These are phyloP conservation scores for Manis crassicaudata DNA, from an alignment of 2,797 vertebrate species.

Conservation along the genomic window DNA sequence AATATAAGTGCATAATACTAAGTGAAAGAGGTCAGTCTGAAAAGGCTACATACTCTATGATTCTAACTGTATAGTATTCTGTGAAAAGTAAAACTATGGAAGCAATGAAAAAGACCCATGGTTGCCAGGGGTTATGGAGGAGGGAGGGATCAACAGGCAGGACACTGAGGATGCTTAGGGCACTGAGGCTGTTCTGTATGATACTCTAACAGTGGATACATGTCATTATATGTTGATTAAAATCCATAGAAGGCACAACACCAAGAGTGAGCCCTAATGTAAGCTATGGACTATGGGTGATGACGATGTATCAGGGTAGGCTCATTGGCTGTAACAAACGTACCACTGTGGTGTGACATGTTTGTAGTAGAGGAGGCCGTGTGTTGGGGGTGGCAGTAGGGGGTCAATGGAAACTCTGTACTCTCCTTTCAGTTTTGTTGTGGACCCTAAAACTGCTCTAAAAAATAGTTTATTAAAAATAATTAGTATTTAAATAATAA, in stretches of 20 bases:
- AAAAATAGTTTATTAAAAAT: slow-evolving; percentile 12
- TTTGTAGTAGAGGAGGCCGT: accelerated
- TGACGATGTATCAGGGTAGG: background rate
- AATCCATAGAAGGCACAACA: background rate
- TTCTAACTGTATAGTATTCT: background rate
- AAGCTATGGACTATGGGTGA: background rate
- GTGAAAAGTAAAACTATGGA: background rate
- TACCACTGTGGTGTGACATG: background rate
- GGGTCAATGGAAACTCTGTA: background rate
- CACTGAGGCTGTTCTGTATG: background rate
- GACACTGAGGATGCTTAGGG: background rate
- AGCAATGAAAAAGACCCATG: background rate
- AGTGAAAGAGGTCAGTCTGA: background rate
- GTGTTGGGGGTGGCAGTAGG: too few relatives aligned
- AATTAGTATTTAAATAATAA: slow-evolving; percentile 29
- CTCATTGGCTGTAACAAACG: background rate
- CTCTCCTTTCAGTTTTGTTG: background rate
- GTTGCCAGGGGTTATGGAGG: background rate
- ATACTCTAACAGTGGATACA: too few relatives aligned
- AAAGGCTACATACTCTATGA: background rate
- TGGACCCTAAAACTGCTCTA: background rate
- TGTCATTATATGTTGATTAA: background rate
- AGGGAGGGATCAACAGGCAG: background rate
- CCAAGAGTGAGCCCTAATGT: background rate
- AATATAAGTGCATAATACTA: background rate